Evolutionary conservation across 1,140 invertebrate genomes (phyloP).

Genomic region (Lethrus apterus): DNA sequence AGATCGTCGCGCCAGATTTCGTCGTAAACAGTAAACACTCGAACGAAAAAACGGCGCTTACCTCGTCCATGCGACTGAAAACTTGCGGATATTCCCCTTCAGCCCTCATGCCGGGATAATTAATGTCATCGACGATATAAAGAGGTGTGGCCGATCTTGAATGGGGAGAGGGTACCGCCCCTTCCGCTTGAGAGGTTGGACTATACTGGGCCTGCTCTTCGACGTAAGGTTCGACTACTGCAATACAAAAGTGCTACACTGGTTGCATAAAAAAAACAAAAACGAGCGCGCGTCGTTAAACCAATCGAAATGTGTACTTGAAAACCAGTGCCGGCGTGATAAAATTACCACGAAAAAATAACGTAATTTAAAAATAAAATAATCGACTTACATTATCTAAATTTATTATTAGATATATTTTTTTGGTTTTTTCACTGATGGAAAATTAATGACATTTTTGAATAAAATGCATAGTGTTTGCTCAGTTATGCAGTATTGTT

Average conservation of each 20-base stretch:
- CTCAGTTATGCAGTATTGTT: no score
- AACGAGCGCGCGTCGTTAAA: neutral
- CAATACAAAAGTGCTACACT: constrained; percentile 16
- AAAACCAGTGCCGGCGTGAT: no score
- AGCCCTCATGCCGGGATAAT: constrained; percentile 24
- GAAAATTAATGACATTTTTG: no score
- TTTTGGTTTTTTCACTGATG: no score
- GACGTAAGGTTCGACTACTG: constrained; percentile 27
- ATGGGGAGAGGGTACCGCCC: constrained; percentile 36
- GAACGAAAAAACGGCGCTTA: no score
- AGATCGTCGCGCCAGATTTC: neutral
- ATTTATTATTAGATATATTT: no score
- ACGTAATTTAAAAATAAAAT: no score
- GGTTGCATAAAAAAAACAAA: constrained; percentile 24
- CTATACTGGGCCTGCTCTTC: constrained; percentile 34
- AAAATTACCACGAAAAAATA: no score
- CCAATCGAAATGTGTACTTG: no score
- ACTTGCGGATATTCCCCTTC: constrained; percentile 27
- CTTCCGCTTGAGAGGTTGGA: constrained; percentile 36
- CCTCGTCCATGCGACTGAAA: constrained; percentile 31
- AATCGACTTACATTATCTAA: no score
- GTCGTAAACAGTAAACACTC: no score
- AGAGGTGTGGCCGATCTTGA: constrained; percentile 35
- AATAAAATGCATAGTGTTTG: no score
- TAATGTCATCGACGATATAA: constrained; percentile 27